phyloP scores from a whole-genome alignment of 2,888 invertebrate species.

The Ornithoptera alexandrae region DNA sequence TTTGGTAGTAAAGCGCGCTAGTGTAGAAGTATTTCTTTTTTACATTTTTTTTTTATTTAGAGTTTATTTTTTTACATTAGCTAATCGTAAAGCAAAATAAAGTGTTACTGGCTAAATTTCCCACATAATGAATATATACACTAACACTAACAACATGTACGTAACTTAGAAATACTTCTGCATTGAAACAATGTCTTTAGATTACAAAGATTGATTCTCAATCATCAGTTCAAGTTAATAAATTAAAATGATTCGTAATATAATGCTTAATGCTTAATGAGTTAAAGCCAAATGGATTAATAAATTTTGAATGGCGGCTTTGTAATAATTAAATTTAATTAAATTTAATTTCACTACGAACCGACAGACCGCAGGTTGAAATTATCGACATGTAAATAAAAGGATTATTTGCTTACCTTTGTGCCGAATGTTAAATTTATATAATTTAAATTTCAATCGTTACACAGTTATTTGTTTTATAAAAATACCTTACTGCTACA shows the following conservation, averaged over 20 bases:
- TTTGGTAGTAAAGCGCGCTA: too few relatives aligned
- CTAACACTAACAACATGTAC: too few relatives aligned
- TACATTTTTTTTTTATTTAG: too few relatives aligned
- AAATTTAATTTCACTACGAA: conserved; percentile 18
- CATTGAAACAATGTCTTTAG: too few relatives aligned
- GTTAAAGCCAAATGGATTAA: conserved; percentile 7
- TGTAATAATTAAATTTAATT: conserved; percentile 15
- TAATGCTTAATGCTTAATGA: background rate
- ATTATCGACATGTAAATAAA: conserved; percentile 18
- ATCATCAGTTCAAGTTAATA: too few relatives aligned
- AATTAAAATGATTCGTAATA: background rate
- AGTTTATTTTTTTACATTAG: too few relatives aligned
- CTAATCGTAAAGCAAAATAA: too few relatives aligned
- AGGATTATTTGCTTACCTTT: conserved; percentile 13
- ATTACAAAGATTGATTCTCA: too few relatives aligned
- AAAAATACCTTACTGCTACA: background rate
- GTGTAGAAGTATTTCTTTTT: too few relatives aligned
- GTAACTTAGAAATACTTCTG: too few relatives aligned
- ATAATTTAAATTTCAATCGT: background rate
- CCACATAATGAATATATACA: too few relatives aligned
- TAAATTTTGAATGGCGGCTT: conserved; percentile 6
- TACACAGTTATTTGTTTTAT: background rate
- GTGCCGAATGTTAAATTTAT: background rate
- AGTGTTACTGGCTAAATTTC: too few relatives aligned
- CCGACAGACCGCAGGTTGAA: conserved; percentile 13